Percentiles rank a stretch among this genome's conserved stretches.
Evolutionary conservation across 2,113 vertebrate species (phyloP).

Genomic region (Xiphophorus maculatus): DNA sequence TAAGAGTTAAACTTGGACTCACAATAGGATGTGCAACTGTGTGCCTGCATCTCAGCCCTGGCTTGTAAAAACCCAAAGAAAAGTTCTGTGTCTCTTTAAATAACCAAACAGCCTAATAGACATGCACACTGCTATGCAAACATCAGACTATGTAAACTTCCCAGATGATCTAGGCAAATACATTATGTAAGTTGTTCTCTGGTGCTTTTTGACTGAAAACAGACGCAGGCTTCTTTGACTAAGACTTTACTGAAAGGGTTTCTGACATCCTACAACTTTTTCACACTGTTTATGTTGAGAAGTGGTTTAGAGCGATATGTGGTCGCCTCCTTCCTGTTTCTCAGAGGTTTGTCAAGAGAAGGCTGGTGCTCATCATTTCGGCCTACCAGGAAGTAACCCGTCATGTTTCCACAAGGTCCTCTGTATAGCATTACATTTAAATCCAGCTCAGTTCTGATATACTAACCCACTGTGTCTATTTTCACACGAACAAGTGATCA

Average conservation of each 20-base stretch:
- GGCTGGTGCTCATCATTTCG: not conserved
- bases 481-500: conserved; percentile 10
- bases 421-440: not conserved
- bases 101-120: conserved; percentile 54
- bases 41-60: not conserved
- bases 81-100: conserved; percentile 41
- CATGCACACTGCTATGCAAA: conserved; percentile 66
- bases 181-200: conserved; percentile 53
- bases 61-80: conserved; percentile 27
- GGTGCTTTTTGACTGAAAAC: conserved; percentile 14
- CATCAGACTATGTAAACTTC: conserved; percentile 58
- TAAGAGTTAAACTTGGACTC: not conserved
- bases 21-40: not conserved
- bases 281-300: not conserved
- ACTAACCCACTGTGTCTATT: not conserved
- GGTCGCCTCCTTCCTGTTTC: not conserved
- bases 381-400: not conserved
- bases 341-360: not conserved
- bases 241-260: not conserved
- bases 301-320: not conserved
- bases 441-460: not conserved
- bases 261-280: not conserved
- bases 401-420: not conserved
- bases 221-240: not conserved
- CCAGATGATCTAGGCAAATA: conserved; percentile 63